Evolutionary conservation across 2,888 invertebrate genomes (phyloP).

Genomic region (Phorcus lineatus): DNA sequence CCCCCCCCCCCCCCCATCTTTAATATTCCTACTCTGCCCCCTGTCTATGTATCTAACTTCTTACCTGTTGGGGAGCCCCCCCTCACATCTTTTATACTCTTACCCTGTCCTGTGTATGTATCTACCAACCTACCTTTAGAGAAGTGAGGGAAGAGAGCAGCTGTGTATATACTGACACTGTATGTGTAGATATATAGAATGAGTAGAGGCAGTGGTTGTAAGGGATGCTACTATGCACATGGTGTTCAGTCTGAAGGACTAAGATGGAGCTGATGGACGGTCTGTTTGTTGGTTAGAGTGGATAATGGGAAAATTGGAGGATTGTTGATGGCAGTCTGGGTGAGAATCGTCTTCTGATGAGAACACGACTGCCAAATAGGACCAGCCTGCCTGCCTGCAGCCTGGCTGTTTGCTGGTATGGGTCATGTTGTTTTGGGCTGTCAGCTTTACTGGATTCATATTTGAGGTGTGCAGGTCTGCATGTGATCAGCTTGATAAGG

Average conservation of each 20-base stretch:
- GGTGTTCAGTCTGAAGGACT: neutral
- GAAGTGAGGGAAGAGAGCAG: too few species aligned
- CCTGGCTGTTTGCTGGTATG: neutral
- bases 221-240: neutral
- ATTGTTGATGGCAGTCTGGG: constrained; percentile 16
- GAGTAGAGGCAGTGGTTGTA: neutral
- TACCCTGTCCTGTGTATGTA: too few species aligned
- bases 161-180: too few species aligned
- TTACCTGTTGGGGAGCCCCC: too few species aligned
- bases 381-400: constrained; percentile 6
- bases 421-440: too few species aligned
- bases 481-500: constrained; percentile 11
- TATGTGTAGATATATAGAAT: too few species aligned
- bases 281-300: neutral
- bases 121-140: too few species aligned
- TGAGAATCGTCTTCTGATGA: constrained; percentile 2
- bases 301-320: constrained; percentile 22
- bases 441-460: neutral
- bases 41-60: too few species aligned
- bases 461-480: constrained; percentile 9
- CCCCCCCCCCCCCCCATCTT: too few species aligned
- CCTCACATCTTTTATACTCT: too few species aligned
- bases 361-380: neutral
- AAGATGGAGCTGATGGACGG: neutral
- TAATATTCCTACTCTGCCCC: too few species aligned